Percentiles rank a stretch among this genome's conserved stretches.
Evolutionary conservation across 2,888 invertebrate genomes (phyloP).

Genomic region (Dilophus febrilis): DNA sequence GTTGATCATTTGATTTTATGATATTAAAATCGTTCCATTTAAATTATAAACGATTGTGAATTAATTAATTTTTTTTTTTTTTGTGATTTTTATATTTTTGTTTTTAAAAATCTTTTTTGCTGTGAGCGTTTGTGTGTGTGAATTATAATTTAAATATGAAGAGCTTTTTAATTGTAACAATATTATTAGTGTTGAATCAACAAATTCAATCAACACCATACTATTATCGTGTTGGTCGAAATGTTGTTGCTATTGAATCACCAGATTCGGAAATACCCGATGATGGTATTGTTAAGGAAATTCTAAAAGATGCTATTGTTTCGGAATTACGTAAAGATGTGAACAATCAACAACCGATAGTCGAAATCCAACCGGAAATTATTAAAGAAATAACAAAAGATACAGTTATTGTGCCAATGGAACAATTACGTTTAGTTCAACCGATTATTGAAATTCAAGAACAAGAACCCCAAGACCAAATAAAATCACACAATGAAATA

Average conservation of each 20-base stretch:
- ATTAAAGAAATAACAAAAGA: neutral
- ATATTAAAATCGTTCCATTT: neutral
- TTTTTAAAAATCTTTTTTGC: neutral
- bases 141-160: neutral
- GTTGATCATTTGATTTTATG: no score
- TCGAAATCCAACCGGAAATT: neutral
- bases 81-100: no score
- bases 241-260: neutral
- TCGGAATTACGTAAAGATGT: slow-evolving; percentile 1
- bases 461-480: no score
- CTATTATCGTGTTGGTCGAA: slow-evolving; percentile 2
- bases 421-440: no score
- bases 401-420: no score
- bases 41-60: neutral
- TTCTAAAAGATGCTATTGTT: slow-evolving; percentile 1
- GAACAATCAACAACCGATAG: no score
- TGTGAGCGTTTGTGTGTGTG: neutral
- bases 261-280: neutral
- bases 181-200: neutral
- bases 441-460: no score
- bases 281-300: no score
- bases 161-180: neutral
- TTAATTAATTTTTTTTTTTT: neutral
- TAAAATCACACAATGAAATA: neutral
- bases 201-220: slow-evolving; percentile 3